A percentile compares a stretch with the other conserved stretches of the same genome.
These are phyloP conservation scores for Hemibates koningsi DNA, from an alignment of 2,113 vertebrate genomes.

Conservation along the genomic window DNA sequence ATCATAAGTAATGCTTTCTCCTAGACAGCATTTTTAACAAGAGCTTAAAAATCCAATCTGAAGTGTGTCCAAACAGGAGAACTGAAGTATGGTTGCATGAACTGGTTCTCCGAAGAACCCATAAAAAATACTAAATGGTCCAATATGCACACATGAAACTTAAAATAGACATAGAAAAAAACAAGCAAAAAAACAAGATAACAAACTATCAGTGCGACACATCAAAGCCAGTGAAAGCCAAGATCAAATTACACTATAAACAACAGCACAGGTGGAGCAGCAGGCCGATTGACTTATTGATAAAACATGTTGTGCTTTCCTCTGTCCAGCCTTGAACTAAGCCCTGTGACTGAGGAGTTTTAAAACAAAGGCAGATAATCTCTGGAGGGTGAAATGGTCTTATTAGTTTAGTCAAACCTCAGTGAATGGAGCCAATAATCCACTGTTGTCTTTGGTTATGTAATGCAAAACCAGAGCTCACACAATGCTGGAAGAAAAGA, in stretches of 20 bases:
- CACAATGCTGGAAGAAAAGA: not conserved
- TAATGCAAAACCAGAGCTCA: not conserved
- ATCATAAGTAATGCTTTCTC: not conserved
- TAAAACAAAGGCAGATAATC: not conserved
- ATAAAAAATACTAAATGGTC: not conserved
- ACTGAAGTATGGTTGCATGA: not conserved
- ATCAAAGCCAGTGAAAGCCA: not conserved
- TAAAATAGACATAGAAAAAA: not conserved
- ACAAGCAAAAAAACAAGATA: not conserved
- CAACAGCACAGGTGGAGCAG: not conserved
- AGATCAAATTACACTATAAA: not conserved
- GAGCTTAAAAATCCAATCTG: not conserved
- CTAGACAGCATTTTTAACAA: not conserved
- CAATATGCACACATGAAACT: not conserved
- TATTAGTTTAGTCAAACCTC: not conserved
- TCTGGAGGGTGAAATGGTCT: not conserved
- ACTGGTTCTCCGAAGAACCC: not conserved
- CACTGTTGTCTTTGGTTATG: not conserved
- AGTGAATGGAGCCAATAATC: not conserved
- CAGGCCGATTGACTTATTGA: not conserved
- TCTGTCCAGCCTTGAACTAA: not conserved
- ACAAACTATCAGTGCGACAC: not conserved
- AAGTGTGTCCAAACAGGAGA: not conserved
- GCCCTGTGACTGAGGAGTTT: not conserved
- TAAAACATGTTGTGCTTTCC: not conserved